These are phyloP conservation scores for Drosophila mimetica DNA, from an alignment of 2,888 invertebrate species.

Conservation along the genomic window DNA sequence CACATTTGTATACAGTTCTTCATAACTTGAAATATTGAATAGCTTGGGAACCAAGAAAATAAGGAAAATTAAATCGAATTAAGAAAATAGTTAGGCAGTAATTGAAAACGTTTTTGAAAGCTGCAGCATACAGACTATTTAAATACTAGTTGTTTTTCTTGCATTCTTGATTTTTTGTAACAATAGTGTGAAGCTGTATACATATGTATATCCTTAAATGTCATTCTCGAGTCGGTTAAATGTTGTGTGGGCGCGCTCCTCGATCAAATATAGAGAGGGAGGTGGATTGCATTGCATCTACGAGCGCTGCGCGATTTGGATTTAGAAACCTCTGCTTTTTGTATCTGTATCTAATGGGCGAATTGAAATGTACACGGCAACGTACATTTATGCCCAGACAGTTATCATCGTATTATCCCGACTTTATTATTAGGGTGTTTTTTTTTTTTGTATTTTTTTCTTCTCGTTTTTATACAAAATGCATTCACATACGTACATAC, in stretches of 20 bases:
- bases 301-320: conserved; percentile 11
- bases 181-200: conserved; percentile 35
- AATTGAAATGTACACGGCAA: conserved; percentile 16
- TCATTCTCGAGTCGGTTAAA: background rate
- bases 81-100: conserved; percentile 7
- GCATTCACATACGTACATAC: conserved; percentile 39
- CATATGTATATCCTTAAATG: conserved; percentile 26
- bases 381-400: conserved; percentile 23
- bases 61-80: background rate
- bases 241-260: conserved; percentile 3
- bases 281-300: conserved; percentile 2
- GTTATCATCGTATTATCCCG: conserved; percentile 26
- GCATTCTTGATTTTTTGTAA: conserved; percentile 3
- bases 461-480: conserved; percentile 20
- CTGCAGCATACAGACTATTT: conserved; percentile 30
- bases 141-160: conserved; percentile 9
- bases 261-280: background rate
- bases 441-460: background rate
- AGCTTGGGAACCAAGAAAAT: conserved; percentile 19
- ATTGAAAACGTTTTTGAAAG: conserved; percentile 13
- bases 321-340: conserved; percentile 29
- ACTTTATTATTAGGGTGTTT: conserved; percentile 1
- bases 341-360: conserved; percentile 24
- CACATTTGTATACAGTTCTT: conserved; percentile 79
- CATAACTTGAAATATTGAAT: conserved; percentile 57